Evolutionary conservation across 2,888 invertebrate species (phyloP), one percentile per base, ranked within the genome.

Genomic region (Dynastes maya): DNA sequence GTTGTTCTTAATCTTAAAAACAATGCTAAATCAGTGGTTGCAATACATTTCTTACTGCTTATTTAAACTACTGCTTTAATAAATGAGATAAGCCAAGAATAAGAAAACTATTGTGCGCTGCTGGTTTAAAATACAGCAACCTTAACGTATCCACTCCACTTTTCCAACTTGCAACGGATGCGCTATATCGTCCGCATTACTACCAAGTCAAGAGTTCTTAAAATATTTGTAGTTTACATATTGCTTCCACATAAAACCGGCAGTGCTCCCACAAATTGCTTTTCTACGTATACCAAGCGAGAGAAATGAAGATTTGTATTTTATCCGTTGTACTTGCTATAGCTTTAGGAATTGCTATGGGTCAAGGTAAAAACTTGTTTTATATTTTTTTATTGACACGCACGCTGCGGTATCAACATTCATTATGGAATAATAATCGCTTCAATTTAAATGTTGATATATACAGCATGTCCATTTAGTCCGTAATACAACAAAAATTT

Each of bases 251-350:
- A 9, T 22, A 58, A 22, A 58, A 58, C 22, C 55, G 55, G 55
- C n/a, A 16, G 22, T 22, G 55, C n/a, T 22, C 8, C 2, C 22
- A 22, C 16, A 58, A 16, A 58, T 22, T 58, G 8, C 5, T 8
- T 8, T 22, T 22, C 22, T 16, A 22, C 22, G 32, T 37, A 16
- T 5, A 58, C 8, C 22, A 58, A 58, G 22, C 22, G 3, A 22
- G 6, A 2, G 22, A 58, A 58, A 58, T 58, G 55, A 58, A 58
- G n/a, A 58, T 58, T 58, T 58, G 16, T 58, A 4, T 58, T 58
- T 16, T 58, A 58, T 58, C 22, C 22, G 22, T 58, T 58, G 55
- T 16, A 22, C 8, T 58, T 58, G 22, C 9, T 3, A 5, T 58
- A 58, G 8, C 16, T 58, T n/a, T 58, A 6, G 8, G 8, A 22